Evolutionary conservation across 1,140 invertebrate species (phyloP), one percentile per base, ranked within the genome.

Genomic region (Homarus americanus): DNA sequence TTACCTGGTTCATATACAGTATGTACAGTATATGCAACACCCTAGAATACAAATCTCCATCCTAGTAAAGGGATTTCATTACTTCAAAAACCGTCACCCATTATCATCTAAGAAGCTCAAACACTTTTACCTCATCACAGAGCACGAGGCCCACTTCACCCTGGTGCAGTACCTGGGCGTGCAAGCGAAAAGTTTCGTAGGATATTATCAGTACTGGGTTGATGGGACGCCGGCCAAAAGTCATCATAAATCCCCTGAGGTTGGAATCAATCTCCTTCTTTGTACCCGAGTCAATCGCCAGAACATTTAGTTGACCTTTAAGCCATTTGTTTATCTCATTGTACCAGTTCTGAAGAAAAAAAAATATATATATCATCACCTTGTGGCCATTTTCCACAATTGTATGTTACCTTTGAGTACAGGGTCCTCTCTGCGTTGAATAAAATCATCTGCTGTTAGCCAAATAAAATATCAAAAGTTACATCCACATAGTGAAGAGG

Each of bases 271-370:
- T 98, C 90, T 99, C 97, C 83, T 96, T 96, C 95, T 98, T 98
- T 32, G 96, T 96, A 0, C 98, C 98, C 92, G 97, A 97, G 94
- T 99, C 98, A 94, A 99, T 98, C 0, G 98, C 97, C 75, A 99
- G 93, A 34, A 97, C 96, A 93, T 96, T 96, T 15, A 99, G 96
- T 93, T 97, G 95, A 40, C 96, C 96, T 20, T 96, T 96, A 0
- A 99, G 94, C 99, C 99, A 99, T 95, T 99, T 99, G 28, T 96
- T 96, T 90, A 99, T 98, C 95, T 99, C 99, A 95, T 99, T 99
- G 93, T 98, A 97, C 99, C 99, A 99, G 95, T 99, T 99, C 95
- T 96, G 92, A 20, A 88, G 78, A 9, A 69, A 5, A 32, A n/a
- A 41, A 4, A 17, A 7, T 28, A 58, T 49, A 49, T 49, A n/a